phyloP scores from a whole-genome alignment of 1,140 invertebrate species.

The Protaetia brevitarsis region DNA sequence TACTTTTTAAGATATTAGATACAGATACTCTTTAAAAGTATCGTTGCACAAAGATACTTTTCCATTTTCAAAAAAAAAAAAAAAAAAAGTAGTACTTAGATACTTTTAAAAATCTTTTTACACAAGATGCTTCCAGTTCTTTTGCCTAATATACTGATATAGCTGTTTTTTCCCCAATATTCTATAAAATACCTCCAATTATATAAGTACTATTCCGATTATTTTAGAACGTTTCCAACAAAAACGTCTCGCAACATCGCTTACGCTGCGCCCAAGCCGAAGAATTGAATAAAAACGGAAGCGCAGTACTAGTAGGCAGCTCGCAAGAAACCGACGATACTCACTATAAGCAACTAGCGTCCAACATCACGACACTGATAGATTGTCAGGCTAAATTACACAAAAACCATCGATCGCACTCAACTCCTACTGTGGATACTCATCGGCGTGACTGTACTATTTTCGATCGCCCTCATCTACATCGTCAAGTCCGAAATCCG shows the following conservation, averaged over 20 bases:
- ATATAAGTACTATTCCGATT: background rate
- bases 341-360: conserved; percentile 28
- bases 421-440: conserved; percentile 36
- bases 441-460: conserved; percentile 32
- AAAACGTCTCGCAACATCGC: conserved; percentile 51
- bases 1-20: no score
- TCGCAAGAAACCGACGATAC: conserved; percentile 27
- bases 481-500: conserved; percentile 18
- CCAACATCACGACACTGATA: conserved; percentile 31
- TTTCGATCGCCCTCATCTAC: conserved; percentile 32
- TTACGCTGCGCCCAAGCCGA: conserved; percentile 49
- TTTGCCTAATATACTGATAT: no score
- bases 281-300: conserved; percentile 39
- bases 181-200: background rate
- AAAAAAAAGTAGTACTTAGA: no score
- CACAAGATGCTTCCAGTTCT: no score
- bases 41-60: no score
- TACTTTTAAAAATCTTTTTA: no score
- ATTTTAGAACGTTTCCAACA: conserved; percentile 37
- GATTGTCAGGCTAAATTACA: conserved; percentile 36
- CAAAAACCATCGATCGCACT: conserved; percentile 29
- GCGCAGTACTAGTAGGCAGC: conserved; percentile 22
- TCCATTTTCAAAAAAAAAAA: no score
- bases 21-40: no score
- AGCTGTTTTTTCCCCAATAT: no score